phyloP scores from a whole-genome alignment of 2,113 vertebrate genomes.

The Aphelocoma coerulescens region DNA sequence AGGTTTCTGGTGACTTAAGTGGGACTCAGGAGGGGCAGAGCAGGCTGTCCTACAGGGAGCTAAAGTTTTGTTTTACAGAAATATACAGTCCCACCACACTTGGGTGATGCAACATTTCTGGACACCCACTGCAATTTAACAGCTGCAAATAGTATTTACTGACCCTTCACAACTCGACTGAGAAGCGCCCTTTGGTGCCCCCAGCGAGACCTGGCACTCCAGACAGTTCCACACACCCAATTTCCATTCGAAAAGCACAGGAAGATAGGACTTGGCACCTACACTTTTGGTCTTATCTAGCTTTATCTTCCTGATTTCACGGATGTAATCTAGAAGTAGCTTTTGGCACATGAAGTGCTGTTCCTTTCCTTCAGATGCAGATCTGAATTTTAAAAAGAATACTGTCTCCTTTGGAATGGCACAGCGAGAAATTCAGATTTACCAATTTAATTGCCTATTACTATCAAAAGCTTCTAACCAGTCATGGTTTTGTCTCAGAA shows the following conservation, averaged over 20 bases:
- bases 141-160: not conserved
- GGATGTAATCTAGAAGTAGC: not conserved
- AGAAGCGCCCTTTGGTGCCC: not conserved
- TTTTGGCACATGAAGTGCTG: not conserved
- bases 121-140: not conserved
- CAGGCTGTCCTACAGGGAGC: not conserved
- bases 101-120: not conserved
- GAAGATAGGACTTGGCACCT: not conserved
- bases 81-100: not conserved
- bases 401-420: not conserved
- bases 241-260: not conserved
- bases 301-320: constrained; percentile 38
- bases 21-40: not conserved
- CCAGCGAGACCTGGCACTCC: not conserved
- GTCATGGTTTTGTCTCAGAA: not conserved
- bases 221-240: not conserved
- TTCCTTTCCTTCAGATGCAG: not conserved
- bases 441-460: constrained; percentile 9
- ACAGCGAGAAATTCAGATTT: constrained; percentile 33
- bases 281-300: not conserved
- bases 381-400: constrained; percentile 17
- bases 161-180: not conserved
- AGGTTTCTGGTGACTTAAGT: not conserved
- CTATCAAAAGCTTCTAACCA: constrained; percentile 30
- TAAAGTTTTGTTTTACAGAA: not conserved